Evolutionary conservation across 2,113 vertebrate species (phyloP), one percentile per base, ranked within the genome.

Genomic region (Pagrus major): DNA sequence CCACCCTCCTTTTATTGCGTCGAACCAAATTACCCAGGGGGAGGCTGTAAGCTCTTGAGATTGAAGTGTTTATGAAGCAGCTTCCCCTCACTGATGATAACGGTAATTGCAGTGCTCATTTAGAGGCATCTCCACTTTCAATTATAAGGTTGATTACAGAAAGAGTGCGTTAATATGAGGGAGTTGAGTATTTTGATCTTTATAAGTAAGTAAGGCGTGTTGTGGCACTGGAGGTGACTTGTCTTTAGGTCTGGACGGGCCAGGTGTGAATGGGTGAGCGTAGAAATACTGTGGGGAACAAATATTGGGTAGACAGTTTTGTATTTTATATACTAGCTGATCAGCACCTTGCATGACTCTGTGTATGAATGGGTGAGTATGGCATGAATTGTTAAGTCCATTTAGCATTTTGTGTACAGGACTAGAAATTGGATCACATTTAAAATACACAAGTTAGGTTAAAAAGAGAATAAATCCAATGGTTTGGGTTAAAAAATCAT

Each of bases 121-220:
- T 81, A 29, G 37, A 81, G 68, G 81, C 86, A 88, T 92, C 79
- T 88, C 77, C 75, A 90, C 91, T 86, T 90, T 92, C 81, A 91
- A 92, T 94, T 92, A 88, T 16, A 58, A 81, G 69, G 82, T 86
- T 91, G 59, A 86, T 91, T 80, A 74, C 70, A 47, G 78, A 71
- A 82, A 83, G 79, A 78, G 71, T 31, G 81, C 55, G 58, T 58
- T 67, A 6, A 59, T 59, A 44, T 72, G 54, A 27, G 52, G 76
- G 8, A 76, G 44, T 78, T 78, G 51, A 42, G 31, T 66, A 35
- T 77, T 85, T 75, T 66, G 58, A 74, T 59, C 64, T 46, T 27
- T 16, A 33, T 12, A 25, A 60, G 25, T 9, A 59, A 59, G 20
- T 56, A 15, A 23, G 61, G n/a, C n/a, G n/a, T n/a, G n/a, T n/a